These are phyloP conservation scores for Pinctada fucata DNA, from an alignment of 2,888 invertebrate species.

Conservation along the genomic window DNA sequence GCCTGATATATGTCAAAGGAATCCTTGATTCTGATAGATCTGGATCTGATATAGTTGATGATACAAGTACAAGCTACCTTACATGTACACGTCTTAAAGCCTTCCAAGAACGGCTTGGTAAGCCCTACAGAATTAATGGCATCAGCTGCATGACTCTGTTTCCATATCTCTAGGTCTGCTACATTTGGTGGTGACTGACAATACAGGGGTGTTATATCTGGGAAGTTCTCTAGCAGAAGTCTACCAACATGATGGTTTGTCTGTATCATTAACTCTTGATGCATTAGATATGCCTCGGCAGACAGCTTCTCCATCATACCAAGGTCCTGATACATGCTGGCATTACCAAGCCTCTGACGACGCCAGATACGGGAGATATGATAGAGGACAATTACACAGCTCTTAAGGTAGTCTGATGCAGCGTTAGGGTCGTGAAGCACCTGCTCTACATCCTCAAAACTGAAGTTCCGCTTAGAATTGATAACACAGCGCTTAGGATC, in stretches of 20 bases:
- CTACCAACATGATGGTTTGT: conserved; percentile 65
- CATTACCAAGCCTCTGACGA: conserved; percentile 65
- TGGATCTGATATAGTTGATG: conserved; percentile 49
- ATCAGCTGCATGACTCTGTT: conserved; percentile 57
- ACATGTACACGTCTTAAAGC: conserved; percentile 56
- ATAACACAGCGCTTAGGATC: conserved; percentile 59
- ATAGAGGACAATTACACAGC: conserved; percentile 61
- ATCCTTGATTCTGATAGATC: conserved; percentile 47
- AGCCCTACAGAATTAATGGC: conserved; percentile 67
- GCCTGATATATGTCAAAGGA: conserved; percentile 51
- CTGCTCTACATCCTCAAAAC: conserved; percentile 60
- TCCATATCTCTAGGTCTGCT: conserved; percentile 60
- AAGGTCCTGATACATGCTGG: conserved; percentile 58
- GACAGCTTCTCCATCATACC: conserved; percentile 41
- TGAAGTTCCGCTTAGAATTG: conserved; percentile 62
- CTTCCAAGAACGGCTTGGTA: conserved; percentile 62
- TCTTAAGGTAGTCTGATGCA: conserved; percentile 60
- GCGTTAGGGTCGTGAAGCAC: conserved; percentile 60
- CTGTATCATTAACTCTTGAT: conserved; percentile 70
- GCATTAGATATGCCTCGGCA: conserved; percentile 61
- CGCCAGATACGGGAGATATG: conserved; percentile 64
- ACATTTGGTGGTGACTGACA: conserved; percentile 58
- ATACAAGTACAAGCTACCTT: conserved; percentile 60
- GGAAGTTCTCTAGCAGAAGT: conserved; percentile 56
- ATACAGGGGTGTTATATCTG: conserved; percentile 60